A percentile compares a stretch with the other conserved stretches of the same genome.
phyloP scores from a whole-genome alignment of 2,888 invertebrate genomes.

The Ectropis crepuscularia region DNA sequence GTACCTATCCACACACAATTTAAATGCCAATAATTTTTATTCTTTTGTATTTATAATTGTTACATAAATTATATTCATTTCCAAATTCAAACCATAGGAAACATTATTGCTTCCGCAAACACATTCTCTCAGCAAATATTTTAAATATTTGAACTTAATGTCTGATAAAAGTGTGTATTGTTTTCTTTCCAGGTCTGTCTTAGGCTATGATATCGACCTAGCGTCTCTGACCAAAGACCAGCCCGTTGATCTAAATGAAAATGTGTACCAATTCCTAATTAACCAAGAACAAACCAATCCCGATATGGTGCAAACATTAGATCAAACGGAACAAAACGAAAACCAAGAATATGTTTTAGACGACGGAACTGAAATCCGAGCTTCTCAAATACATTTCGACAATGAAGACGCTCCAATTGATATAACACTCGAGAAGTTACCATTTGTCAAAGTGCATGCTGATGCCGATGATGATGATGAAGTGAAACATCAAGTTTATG shows the following conservation, averaged over 20 bases:
- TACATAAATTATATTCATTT: no score
- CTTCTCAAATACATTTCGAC: conserved; percentile 80
- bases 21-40: no score
- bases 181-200: conserved; percentile 55
- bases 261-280: conserved; percentile 72
- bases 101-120: no score
- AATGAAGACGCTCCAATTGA: conserved; percentile 74
- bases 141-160: background rate
- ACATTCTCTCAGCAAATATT: background rate
- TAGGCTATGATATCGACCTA: conserved; percentile 76
- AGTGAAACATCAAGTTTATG: conserved; percentile 39
- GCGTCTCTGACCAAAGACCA: conserved; percentile 73
- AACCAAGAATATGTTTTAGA: conserved; percentile 72
- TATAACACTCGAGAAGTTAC: conserved; percentile 69
- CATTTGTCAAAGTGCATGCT: conserved; percentile 65
- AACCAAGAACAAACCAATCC: conserved; percentile 56
- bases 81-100: no score
- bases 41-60: no score
- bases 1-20: no score
- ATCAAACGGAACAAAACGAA: conserved; percentile 54
- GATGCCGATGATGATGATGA: conserved; percentile 52
- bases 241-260: conserved; percentile 68
- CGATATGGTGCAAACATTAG: conserved; percentile 42
- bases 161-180: background rate
- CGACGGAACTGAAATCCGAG: conserved; percentile 77